Percentiles rank a stretch among this genome's conserved stretches.
These are phyloP conservation scores for Cygnus olor DNA, from an alignment of 2,797 vertebrate genomes.

Conservation along the genomic window DNA sequence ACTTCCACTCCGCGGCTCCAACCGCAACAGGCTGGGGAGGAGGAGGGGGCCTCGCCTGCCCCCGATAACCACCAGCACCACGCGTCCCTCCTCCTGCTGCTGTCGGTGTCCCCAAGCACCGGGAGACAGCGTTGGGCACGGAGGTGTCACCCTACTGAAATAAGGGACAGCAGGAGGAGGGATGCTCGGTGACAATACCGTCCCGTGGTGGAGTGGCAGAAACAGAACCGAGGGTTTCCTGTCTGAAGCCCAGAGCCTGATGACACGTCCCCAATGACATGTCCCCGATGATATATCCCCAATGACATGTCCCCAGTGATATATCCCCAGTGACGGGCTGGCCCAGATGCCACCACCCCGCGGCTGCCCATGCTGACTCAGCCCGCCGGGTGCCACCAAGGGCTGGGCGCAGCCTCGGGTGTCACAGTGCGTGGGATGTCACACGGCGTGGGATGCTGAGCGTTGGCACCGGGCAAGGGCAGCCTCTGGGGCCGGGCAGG, in stretches of 20 bases:
- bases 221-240: background rate
- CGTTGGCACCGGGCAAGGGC: too few species aligned
- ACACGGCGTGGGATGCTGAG: background rate
- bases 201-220: background rate
- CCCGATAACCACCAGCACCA: accelerated
- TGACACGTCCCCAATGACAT: accelerated
- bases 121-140: accelerated
- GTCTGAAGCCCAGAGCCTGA: background rate
- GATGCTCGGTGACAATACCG: background rate
- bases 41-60: accelerated
- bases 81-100: accelerated
- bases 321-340: background rate
- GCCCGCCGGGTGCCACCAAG: background rate
- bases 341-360: background rate
- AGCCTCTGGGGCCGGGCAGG: background rate
- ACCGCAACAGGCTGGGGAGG: background rate
- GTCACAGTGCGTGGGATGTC: accelerated
- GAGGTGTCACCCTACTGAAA: background rate
- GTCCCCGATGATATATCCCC: background rate
- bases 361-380: background rate
- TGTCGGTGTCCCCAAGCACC: background rate
- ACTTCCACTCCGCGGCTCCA: slow-evolving; percentile 50
- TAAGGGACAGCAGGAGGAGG: background rate
- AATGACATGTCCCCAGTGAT: background rate
- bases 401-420: accelerated